Percentiles rank a stretch among this genome's conserved stretches.
These are phyloP conservation scores for Lasioglossum zephyrum DNA, from an alignment of 2,888 invertebrate genomes.

Conservation along the genomic window DNA sequence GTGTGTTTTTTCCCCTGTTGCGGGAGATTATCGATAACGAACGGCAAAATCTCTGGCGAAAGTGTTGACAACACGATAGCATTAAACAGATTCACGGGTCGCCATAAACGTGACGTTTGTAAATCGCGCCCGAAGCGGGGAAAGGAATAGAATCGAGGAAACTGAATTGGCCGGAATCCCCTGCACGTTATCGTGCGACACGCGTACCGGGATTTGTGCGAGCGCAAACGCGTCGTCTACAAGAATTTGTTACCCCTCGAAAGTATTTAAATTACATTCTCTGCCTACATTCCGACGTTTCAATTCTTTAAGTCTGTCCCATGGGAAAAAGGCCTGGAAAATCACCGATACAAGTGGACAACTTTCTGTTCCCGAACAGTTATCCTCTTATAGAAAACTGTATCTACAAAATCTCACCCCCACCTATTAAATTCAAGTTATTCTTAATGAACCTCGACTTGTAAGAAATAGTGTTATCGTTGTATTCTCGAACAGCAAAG, in stretches of 20 bases:
- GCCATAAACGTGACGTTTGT: constrained; percentile 34
- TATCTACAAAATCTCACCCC: neutral
- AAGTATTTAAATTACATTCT: constrained; percentile 34
- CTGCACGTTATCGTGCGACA: constrained; percentile 51
- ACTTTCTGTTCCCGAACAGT: neutral
- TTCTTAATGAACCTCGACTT: no score
- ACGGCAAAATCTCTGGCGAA: constrained; percentile 58
- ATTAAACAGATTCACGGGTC: constrained; percentile 58
- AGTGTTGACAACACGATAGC: constrained; percentile 56
- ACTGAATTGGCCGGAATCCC: constrained; percentile 70
- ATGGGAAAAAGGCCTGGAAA: neutral
- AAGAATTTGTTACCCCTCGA: constrained; percentile 25
- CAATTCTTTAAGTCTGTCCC: constrained; percentile 4
- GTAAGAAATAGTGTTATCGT: no score
- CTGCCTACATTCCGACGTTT: constrained; percentile 7
- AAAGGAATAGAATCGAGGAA: constrained; percentile 61
- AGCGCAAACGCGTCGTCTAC: constrained; percentile 18
- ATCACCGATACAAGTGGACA: neutral
- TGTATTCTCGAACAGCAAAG: no score
- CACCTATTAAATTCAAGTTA: no score
- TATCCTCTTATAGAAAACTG: neutral
- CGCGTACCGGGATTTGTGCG: constrained; percentile 66
- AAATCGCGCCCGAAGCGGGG: constrained; percentile 45
- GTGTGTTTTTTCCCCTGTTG: constrained; percentile 29
- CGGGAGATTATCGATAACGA: constrained; percentile 66